Evolutionary conservation across 2,888 invertebrate species (phyloP).

Genomic region (Volucella inflata): DNA sequence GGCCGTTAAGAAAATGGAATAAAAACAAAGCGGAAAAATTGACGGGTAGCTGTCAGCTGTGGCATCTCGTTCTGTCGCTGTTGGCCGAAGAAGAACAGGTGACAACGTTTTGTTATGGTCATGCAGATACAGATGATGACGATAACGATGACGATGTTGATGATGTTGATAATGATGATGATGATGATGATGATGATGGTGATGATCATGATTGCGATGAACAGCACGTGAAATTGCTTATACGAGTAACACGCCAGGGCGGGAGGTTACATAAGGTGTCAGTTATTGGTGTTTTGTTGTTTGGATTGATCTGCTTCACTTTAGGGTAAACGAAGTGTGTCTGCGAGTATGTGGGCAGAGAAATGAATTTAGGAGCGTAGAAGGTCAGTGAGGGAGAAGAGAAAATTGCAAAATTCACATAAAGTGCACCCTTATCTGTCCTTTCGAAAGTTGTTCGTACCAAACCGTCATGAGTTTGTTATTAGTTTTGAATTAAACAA

Average conservation of each 20-base stretch:
- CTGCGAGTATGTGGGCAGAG: conserved; percentile 18
- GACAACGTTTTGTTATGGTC: conserved; percentile 20
- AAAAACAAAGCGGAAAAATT: conserved; percentile 66
- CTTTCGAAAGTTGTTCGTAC: too few relatives aligned
- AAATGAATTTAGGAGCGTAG: background rate
- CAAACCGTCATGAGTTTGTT: too few relatives aligned
- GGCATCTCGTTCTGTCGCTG: conserved; percentile 7
- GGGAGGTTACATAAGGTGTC: background rate
- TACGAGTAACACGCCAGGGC: background rate
- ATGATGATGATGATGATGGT: conserved; percentile 24
- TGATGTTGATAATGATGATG: conserved; percentile 26
- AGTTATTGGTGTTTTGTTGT: conserved; percentile 1
- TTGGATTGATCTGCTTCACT: conserved; percentile 4
- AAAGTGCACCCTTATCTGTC: too few relatives aligned
- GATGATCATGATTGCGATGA: conserved; percentile 40
- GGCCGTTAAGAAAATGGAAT: conserved; percentile 63
- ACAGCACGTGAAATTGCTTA: conserved; percentile 45
- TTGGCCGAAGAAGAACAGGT: conserved; percentile 30
- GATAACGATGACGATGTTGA: conserved; percentile 10
- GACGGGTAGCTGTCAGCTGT: conserved; percentile 47
- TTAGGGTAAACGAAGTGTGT: background rate
- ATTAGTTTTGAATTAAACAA: too few relatives aligned
- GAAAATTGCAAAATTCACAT: too few relatives aligned
- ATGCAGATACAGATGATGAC: background rate
- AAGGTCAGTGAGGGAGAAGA: too few relatives aligned